phyloP scores from a whole-genome alignment of 2,797 vertebrate species.

The Halcyon chelicuti region DNA sequence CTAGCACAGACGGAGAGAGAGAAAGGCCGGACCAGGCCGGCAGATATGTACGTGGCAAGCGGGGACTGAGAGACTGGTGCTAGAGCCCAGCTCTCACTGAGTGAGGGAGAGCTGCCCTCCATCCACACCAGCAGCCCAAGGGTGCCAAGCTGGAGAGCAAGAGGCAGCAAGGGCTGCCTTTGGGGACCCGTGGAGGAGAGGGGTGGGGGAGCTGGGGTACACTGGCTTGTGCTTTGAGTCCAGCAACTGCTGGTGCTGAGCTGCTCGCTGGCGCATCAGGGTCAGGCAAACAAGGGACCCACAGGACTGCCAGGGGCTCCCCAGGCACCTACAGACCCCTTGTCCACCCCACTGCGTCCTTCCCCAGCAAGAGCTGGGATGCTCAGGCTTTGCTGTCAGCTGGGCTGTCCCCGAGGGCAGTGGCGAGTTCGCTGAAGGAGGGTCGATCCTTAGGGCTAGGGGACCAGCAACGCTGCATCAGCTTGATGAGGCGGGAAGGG shows the following conservation, averaged over 20 bases:
- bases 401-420: conserved; percentile 85
- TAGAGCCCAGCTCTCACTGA: background rate
- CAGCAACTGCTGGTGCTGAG: conserved; percentile 31
- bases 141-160: background rate
- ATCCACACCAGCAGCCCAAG: background rate
- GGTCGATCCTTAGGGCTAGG: conserved; percentile 93
- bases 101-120: background rate
- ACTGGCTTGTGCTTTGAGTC: conserved; percentile 66
- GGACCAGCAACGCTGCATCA: conserved; percentile 95
- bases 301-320: background rate
- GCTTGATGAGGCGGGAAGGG: conserved; percentile 90
- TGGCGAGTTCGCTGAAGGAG: conserved; percentile 91
- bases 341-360: background rate
- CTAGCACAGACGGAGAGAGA: conserved; percentile 35
- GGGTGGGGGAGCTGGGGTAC: background rate
- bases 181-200: background rate
- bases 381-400: conserved; percentile 93
- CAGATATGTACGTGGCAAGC: background rate
- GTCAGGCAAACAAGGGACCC: background rate
- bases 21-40: background rate
- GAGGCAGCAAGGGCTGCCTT: conserved; percentile 29
- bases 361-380: background rate
- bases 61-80: background rate
- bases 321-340: background rate
- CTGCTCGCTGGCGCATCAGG: background rate